Conservation (phyloP, 2,888 invertebrate species). For the Epistrophe eligans region DNA sequence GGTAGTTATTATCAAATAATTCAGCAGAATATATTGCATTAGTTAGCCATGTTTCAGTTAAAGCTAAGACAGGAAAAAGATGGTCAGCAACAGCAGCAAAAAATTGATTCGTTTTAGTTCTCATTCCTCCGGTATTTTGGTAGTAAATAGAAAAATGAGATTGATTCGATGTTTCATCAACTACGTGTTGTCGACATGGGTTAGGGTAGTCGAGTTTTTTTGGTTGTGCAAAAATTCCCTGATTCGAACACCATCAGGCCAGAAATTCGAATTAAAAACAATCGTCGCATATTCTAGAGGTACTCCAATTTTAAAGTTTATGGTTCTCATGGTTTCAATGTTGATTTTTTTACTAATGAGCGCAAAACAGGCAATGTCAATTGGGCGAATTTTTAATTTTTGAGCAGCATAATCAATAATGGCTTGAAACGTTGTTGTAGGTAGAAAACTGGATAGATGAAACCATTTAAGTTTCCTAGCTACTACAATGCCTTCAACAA, state of each 20-base stretch:
- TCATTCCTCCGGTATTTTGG: neutral
- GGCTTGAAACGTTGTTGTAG: neutral
- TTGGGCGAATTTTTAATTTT: neutral
- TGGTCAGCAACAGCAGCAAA: neutral
- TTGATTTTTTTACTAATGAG: no score
- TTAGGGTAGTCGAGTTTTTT: no score
- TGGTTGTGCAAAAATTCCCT: neutral
- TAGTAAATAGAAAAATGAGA: neutral
- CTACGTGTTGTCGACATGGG: no score
- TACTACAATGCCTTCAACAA: neutral
- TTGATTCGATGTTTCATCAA: no score
- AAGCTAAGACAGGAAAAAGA: no score
- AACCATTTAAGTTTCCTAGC: neutral
- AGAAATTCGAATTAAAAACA: neutral
- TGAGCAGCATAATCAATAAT: neutral
- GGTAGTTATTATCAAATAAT: no score
- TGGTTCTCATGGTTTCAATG: neutral
- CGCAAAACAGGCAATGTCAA: neutral
- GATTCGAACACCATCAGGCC: neutral
- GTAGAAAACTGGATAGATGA: neutral
- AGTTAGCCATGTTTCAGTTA: no score
- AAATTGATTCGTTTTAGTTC: neutral
- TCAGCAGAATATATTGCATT: no score
- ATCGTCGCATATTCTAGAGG: neutral
- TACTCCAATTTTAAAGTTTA: neutral